phyloP scores from a whole-genome alignment of 2,113 vertebrate species.

The Tichodroma muraria region DNA sequence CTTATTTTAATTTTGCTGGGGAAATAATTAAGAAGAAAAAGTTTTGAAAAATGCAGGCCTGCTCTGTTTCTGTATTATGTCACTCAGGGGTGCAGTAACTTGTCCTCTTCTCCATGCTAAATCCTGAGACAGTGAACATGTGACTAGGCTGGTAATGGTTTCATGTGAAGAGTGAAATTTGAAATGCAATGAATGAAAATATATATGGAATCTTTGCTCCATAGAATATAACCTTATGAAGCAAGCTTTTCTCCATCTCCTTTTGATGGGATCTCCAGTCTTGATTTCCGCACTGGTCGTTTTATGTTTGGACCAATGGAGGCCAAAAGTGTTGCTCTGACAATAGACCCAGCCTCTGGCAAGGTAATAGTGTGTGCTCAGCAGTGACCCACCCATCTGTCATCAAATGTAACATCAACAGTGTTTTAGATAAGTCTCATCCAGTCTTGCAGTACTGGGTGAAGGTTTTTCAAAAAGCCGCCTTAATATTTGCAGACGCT shows the following conservation, averaged over 20 bases:
- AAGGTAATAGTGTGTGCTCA: conserved; percentile 15
- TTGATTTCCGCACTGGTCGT: accelerated
- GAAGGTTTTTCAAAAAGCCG: neutral
- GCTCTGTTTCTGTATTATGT: neutral
- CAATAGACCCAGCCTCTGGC: neutral
- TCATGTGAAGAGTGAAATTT: neutral
- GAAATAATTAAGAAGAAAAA: conserved; percentile 52
- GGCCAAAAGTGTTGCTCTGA: neutral
- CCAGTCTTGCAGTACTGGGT: neutral
- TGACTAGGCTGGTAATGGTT: neutral
- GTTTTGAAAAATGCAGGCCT: neutral
- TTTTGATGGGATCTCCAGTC: neutral
- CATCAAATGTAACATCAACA: neutral
- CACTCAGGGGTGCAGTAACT: neutral
- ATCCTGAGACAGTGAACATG: neutral
- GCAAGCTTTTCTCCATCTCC: neutral
- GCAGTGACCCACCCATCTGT: conserved; percentile 18
- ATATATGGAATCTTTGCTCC: neutral
- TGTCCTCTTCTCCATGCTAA: neutral
- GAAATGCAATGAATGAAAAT: neutral
- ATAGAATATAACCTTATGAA: neutral
- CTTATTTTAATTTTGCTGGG: conserved; percentile 46
- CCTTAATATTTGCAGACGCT: neutral
- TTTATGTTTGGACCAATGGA: neutral
- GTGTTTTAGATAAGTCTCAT: neutral